phyloP scores from a whole-genome alignment of 2,797 vertebrate genomes.

The Lagorchestes hirsutus region DNA sequence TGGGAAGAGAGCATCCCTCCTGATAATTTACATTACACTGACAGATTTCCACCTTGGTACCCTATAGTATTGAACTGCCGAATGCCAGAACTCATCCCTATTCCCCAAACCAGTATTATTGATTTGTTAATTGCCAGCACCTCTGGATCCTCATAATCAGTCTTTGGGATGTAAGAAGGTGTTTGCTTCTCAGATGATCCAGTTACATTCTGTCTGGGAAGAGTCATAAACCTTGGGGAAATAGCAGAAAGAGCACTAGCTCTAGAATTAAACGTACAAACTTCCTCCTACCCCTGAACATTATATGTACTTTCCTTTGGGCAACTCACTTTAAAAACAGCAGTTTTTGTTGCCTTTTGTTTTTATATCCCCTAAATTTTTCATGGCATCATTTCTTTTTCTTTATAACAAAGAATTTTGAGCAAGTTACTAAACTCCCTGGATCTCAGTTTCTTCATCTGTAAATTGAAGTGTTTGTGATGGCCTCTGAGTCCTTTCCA shows the following conservation, averaged over 20 bases:
- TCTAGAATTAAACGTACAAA: neutral
- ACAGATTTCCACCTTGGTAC: neutral
- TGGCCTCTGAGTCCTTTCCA: neutral
- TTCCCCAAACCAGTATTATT: neutral
- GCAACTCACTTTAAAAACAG: slow-evolving; percentile 15
- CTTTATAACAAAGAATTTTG: neutral
- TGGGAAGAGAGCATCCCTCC: neutral
- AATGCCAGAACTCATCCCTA: neutral
- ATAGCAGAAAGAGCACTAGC: neutral
- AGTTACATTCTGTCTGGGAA: neutral
- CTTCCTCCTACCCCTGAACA: neutral
- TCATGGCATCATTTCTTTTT: neutral
- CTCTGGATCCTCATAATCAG: neutral
- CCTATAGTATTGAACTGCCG: neutral
- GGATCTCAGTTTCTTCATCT: neutral
- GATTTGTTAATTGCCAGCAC: neutral
- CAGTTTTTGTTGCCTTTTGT: neutral
- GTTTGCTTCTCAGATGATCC: neutral
- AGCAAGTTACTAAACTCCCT: neutral
- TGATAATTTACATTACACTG: neutral
- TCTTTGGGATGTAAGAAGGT: neutral
- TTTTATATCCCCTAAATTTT: neutral
- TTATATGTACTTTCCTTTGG: neutral
- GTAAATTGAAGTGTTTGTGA: neutral
- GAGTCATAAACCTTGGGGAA: neutral